Evolutionary conservation across 2,113 vertebrate species (phyloP).

Genomic region (Malurus cyaneus): DNA sequence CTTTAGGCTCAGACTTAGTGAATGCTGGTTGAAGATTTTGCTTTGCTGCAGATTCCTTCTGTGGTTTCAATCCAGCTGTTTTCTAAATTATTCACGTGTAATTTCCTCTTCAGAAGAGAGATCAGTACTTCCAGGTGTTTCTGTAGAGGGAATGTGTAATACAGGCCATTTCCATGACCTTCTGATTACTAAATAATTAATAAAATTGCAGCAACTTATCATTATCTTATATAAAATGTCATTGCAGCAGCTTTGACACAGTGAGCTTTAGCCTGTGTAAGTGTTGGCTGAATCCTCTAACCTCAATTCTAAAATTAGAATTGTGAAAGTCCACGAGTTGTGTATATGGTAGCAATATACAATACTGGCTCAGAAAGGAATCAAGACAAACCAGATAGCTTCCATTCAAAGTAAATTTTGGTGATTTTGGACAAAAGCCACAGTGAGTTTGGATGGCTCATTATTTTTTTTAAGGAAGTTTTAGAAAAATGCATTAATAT

Average conservation of each 20-base stretch:
- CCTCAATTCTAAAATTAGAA: not conserved
- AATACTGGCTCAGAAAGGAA: not conserved
- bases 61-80: not conserved
- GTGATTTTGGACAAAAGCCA: slow-evolving; percentile 12
- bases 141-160: not conserved
- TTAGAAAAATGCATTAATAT: slow-evolving; percentile 21
- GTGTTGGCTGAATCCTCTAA: not conserved
- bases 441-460: not conserved
- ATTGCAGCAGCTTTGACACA: not conserved
- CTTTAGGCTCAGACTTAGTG: not conserved
- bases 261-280: not conserved
- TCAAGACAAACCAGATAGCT: not conserved
- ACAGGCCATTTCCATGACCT: not conserved
- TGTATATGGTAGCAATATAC: not conserved
- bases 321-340: not conserved
- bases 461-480: not conserved
- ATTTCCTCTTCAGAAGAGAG: not conserved
- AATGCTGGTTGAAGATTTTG: not conserved
- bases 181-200: not conserved
- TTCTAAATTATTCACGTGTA: not conserved
- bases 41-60: not conserved
- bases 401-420: not conserved
- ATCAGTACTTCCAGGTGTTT: not conserved
- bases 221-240: not conserved
- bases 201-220: not conserved